A percentile compares a stretch with the other conserved stretches of the same genome.
Conservation (phyloP, 2,888 invertebrate genomes). For the Apomyelois bistriatella region DNA sequence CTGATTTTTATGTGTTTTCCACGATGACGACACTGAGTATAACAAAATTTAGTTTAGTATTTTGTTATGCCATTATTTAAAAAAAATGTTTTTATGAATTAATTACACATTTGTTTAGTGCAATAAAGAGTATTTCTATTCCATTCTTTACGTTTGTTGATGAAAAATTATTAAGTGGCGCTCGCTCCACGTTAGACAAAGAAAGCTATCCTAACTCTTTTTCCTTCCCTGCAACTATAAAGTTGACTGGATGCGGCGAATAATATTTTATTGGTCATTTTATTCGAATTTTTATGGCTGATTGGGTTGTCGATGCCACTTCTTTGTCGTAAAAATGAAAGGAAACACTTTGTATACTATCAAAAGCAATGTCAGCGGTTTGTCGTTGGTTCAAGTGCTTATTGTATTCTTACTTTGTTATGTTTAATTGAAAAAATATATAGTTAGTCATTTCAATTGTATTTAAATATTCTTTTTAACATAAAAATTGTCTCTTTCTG, state of each 20-base stretch:
- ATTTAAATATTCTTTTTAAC: too few relatives aligned
- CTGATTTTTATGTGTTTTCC: too few relatives aligned
- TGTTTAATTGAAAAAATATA: not conserved
- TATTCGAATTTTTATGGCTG: constrained; percentile 4
- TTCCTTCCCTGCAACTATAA: constrained; percentile 26
- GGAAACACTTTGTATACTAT: not conserved
- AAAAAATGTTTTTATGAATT: too few relatives aligned
- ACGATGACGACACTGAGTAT: too few relatives aligned
- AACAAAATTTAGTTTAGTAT: too few relatives aligned
- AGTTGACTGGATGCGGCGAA: constrained; percentile 36
- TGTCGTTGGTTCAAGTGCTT: not conserved
- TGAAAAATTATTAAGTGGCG: too few relatives aligned
- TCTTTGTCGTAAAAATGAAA: not conserved
- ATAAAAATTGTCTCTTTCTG: too few relatives aligned
- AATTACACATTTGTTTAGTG: too few relatives aligned
- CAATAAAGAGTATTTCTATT: too few relatives aligned
- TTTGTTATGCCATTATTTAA: too few relatives aligned
- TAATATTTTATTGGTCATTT: constrained; percentile 15
- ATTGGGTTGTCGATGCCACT: constrained; percentile 5
- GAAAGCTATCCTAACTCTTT: not conserved
- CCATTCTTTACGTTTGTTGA: too few relatives aligned
- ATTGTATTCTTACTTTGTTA: not conserved
- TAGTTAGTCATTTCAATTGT: too few relatives aligned
- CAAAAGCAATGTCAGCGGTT: not conserved
- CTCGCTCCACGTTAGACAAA: not conserved